Percentiles rank a stretch among this genome's conserved stretches.
These are phyloP conservation scores for Eunapius fragilis DNA, from an alignment of 37 sponge, comb jelly and placozoan species.

Conservation along the genomic window DNA sequence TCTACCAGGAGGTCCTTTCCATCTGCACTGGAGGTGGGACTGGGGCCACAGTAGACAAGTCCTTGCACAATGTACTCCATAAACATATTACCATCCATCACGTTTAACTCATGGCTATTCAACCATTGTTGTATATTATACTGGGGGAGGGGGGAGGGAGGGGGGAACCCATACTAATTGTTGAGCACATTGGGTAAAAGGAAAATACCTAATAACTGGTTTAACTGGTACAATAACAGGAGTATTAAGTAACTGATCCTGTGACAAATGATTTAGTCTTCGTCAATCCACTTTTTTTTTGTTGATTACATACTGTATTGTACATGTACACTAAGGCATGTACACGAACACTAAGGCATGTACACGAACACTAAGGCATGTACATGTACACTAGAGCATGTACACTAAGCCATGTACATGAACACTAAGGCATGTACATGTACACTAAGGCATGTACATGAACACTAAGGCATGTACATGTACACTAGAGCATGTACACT, in stretches of 20 bases:
- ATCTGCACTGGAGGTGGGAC: background rate
- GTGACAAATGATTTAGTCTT: no score
- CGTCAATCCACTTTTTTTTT: no score
- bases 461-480: no score
- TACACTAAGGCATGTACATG: no score
- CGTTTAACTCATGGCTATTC: conserved; percentile 5
- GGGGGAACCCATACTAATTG: background rate
- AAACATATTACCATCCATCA: conserved; percentile 17
- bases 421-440: background rate
- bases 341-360: background rate
- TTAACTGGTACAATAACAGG: no score
- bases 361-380: background rate
- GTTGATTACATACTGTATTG: no score
- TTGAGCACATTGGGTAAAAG: background rate
- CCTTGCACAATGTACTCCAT: conserved; percentile 50
- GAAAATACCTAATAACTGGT: background rate
- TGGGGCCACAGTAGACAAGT: conserved; percentile 31
- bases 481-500: no score
- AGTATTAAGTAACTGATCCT: no score
- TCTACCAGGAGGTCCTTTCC: conserved; percentile 29
- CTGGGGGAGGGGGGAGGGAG: conserved; percentile 9
- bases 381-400: conserved; percentile 1
- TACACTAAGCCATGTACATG: background rate
- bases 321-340: no score
- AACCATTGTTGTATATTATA: conserved; percentile 63